Base-by-base conservation (phyloP, 1,140 invertebrate genomes). In the Drosophila truncata region DNA sequence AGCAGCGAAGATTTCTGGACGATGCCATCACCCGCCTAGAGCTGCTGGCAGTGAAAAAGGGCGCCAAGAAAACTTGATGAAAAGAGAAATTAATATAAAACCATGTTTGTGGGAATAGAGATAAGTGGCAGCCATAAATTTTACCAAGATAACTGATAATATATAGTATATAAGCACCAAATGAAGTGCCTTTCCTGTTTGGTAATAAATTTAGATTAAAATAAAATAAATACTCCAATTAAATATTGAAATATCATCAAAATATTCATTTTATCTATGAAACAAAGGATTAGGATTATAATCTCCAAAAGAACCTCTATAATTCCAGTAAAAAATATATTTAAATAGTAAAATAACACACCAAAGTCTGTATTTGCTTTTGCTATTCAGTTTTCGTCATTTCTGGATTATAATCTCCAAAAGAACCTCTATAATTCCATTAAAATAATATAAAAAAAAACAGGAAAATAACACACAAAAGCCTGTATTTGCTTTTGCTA, bases 1-100 rank as follows among this genome's bases (percentile, higher is more conserved):
- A 75, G 47, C 85, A 88, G 35, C 85, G 85, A 0, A 41, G 71
- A 11, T 88, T 76, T n/a, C 62, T 88, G 25, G 78, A 88, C 47
- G 65, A 90, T 33, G 75, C 78, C 75, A 88, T 88, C 35, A 79
- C 58, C 1, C 69, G 86, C 9, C 35, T 88, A 41, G 85, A 88
- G 46, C 69, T 50, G 1, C 41, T 88, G 50, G 47, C 80, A 7
- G 20, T n/a, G 39, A 78, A 67, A 18, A 63, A 66, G 29, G 37
- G 27, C 41, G 20, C 62, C n/a, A 70, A 63, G 11, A 64, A 49
- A 23, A 4, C 29, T 14, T 60, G 58, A 63, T 64, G 11, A 23
- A 29, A 29, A 35, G 8, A 37, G 31, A 14, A 23, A 16, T 54
- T 14, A 20, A 54, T 35, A 54, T 35, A 35, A 31, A 50, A 4